Evolutionary conservation across 2,113 vertebrate genomes (phyloP).

Genomic region (Haplochromis vanheusdeni): DNA sequence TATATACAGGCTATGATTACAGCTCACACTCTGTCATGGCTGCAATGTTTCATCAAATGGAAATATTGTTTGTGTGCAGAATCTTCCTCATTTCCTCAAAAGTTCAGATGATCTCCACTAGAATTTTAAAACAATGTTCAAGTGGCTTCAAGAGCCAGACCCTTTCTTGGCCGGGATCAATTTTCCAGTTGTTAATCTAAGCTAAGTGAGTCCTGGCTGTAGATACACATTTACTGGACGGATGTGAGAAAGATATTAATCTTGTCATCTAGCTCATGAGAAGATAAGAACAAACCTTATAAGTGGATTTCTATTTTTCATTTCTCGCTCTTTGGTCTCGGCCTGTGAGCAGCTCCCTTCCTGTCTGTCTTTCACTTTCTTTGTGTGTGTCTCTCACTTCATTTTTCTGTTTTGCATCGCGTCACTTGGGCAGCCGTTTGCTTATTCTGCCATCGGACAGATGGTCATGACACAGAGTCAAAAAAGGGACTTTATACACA

Average conservation of each 20-base stretch:
- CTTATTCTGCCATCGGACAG: conserved; percentile 6
- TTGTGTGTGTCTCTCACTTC: not conserved
- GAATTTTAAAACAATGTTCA: not conserved
- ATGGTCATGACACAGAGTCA: conserved; percentile 10
- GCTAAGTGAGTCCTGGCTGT: not conserved
- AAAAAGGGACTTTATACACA: not conserved
- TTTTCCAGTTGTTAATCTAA: not conserved
- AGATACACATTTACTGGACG: not conserved
- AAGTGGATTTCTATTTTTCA: not conserved
- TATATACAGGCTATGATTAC: not conserved
- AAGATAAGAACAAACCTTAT: not conserved
- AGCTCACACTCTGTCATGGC: not conserved
- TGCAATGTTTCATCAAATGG: not conserved
- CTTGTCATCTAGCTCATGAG: not conserved
- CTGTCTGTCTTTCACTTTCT: not conserved
- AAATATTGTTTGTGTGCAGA: not conserved
- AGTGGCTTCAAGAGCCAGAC: not conserved
- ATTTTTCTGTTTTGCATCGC: not conserved
- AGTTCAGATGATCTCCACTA: not conserved
- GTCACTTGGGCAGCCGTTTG: not conserved
- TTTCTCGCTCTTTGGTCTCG: not conserved
- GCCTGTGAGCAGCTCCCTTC: not conserved
- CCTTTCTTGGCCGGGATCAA: not conserved
- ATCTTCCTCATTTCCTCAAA: not conserved
- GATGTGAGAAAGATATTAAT: not conserved